Conservation (phyloP, 2,888 invertebrate species). For the Liposcelis brunnea region DNA sequence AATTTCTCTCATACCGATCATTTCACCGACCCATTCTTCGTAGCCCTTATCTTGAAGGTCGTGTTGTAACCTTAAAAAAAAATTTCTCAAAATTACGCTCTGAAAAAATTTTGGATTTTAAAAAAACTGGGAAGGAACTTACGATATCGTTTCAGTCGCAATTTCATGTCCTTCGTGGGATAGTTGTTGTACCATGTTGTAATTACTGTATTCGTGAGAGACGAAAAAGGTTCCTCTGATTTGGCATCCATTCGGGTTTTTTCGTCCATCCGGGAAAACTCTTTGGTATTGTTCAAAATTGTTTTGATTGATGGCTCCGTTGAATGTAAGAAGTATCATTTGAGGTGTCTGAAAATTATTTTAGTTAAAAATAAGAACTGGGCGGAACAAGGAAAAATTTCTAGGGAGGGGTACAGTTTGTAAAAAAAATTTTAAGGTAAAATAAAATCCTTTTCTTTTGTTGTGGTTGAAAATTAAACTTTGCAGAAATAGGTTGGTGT, state of each 20-base stretch:
- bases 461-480: constrained; percentile 13
- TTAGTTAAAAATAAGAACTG: constrained; percentile 8
- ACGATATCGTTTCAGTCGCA: constrained; percentile 53
- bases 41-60: constrained; percentile 78
- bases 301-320: constrained; percentile 82
- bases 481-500: no score
- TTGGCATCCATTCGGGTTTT: constrained; percentile 79
- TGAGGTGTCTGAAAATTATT: constrained; percentile 58
- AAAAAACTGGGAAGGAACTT: constrained; percentile 26
- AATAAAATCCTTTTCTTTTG: no score
- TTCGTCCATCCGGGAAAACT: constrained; percentile 60
- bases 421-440: neutral
- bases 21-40: constrained; percentile 86
- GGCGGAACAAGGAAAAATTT: neutral
- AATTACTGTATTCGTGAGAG: constrained; percentile 79
- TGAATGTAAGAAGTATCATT: constrained; percentile 82
- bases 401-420: neutral
- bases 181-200: constrained; percentile 77
- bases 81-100: neutral
- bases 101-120: constrained; percentile 2
- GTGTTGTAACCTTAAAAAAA: constrained; percentile 43
- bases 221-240: constrained; percentile 86
- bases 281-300: constrained; percentile 77
- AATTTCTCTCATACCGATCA: constrained; percentile 86
- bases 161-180: constrained; percentile 82